Evolutionary conservation across 2,797 vertebrate genomes (phyloP), one percentile per base, ranked within the genome.

Genomic region (Peromyscus attwateri): DNA sequence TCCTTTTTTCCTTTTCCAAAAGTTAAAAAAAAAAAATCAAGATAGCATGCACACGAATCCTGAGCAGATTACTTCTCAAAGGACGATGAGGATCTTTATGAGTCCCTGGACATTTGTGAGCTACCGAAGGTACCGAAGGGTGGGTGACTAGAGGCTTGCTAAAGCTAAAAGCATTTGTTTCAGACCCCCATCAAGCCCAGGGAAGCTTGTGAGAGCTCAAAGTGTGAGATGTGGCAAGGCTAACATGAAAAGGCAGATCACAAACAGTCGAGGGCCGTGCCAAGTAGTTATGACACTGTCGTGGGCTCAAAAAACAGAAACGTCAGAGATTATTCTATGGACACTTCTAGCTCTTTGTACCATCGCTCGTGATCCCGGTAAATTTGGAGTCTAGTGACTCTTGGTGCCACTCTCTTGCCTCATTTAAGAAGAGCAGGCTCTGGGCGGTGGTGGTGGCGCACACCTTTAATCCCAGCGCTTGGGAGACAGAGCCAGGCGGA

Each of bases 201-300:
- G 85, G 91, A 91, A 83, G 29, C 52, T 83, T 71, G 31, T 68
- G 68, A 89, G 73, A 94, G n/a, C 46, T 64, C 49, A 91, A 79
- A 96, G 27, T 10, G 17, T 2, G 68, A 82, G 68, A 79, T 21
- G 46, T 13, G 55, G 52, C 46, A 90, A 89, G 95, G 49, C 43
- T 92, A 73, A 64, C 80, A 66, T 77, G 84, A 96, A 92, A 94
- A 94, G 66, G 57, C 76, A 79, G 31, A 60, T 89, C 52, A 64
- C 52, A 89, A 43, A 81, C 4, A 87, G 68, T 85, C 87, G 68
- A 88, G 60, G 87, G 68, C 29, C 85, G 43, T 6, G 94, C 27
- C 73, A 23, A 82, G 27, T 70, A 95, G 94, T 91, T 75, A 87
- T 75, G 43, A 25, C 23, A 89, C 34, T 87, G 3, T 8, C 76